Evolutionary conservation across 2,797 vertebrate species (phyloP).

Genomic region (Megaceryle alcyon): DNA sequence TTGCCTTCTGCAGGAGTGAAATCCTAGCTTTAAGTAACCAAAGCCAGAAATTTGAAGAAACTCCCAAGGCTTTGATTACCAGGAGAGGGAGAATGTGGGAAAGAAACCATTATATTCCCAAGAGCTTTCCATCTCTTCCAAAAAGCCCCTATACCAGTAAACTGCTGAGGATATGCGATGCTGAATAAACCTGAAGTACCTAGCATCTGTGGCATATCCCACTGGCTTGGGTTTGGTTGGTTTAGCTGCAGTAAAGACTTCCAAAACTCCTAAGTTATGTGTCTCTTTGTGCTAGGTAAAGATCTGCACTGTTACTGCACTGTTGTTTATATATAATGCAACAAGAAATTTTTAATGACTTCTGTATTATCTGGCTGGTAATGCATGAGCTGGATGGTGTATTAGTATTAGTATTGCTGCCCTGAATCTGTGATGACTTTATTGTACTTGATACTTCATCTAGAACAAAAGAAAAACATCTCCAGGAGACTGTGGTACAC

Average conservation of each 20-base stretch:
- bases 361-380: background rate
- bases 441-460: background rate
- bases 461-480: background rate
- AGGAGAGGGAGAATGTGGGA: background rate
- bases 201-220: background rate
- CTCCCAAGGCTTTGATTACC: background rate
- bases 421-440: background rate
- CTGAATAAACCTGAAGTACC: background rate
- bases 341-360: background rate
- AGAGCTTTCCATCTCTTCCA: background rate
- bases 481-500: background rate
- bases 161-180: background rate
- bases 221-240: background rate
- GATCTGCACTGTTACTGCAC: background rate
- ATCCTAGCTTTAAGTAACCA: background rate
- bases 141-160: background rate
- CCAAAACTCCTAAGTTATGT: background rate
- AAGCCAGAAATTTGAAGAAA: background rate
- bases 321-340: fast-evolving
- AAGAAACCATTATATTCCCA: fast-evolving
- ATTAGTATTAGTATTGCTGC: background rate
- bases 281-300: background rate
- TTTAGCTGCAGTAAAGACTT: background rate
- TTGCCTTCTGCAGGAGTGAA: background rate
- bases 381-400: background rate